Evolutionary conservation across 2,797 vertebrate genomes (phyloP).

Genomic region (Discoglossus pictus): DNA sequence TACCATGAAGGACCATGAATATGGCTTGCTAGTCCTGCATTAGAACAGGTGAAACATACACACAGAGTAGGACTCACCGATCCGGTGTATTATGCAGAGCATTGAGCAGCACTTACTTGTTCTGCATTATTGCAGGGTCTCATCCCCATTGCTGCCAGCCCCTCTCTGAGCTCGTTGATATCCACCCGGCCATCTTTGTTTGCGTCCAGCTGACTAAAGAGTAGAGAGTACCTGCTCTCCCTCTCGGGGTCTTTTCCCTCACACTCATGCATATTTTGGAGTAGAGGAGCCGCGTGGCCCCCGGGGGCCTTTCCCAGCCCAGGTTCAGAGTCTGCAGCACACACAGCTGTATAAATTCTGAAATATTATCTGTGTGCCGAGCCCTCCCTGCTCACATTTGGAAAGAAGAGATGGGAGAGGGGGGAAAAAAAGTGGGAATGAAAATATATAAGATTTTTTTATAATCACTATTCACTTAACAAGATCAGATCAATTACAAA

Average conservation of each 20-base stretch:
- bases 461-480: too few relatives aligned
- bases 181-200: constrained; percentile 84
- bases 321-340: constrained; percentile 36
- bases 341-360: neutral
- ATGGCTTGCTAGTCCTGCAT: too few relatives aligned
- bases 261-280: constrained; percentile 34
- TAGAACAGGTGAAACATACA: too few relatives aligned
- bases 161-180: constrained; percentile 73
- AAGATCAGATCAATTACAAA: too few relatives aligned
- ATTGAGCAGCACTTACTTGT: constrained; percentile 67
- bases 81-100: neutral
- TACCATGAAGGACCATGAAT: too few relatives aligned
- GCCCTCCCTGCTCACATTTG: constrained; percentile 34
- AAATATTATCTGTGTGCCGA: constrained; percentile 14
- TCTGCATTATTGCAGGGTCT: constrained; percentile 65
- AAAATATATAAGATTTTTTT: too few relatives aligned
- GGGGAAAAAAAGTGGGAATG: too few relatives aligned
- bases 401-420: too few relatives aligned
- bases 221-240: constrained; percentile 54
- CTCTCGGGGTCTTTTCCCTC: constrained; percentile 62
- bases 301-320: constrained; percentile 48
- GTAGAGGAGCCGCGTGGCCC: constrained; percentile 37
- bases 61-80: too few relatives aligned
- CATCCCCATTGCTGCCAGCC: constrained; percentile 72
- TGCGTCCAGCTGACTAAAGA: constrained; percentile 81